A percentile compares a stretch with the other conserved stretches of the same genome.
Conservation (phyloP, 2,888 invertebrate species). For the Dioctria rufipes region DNA sequence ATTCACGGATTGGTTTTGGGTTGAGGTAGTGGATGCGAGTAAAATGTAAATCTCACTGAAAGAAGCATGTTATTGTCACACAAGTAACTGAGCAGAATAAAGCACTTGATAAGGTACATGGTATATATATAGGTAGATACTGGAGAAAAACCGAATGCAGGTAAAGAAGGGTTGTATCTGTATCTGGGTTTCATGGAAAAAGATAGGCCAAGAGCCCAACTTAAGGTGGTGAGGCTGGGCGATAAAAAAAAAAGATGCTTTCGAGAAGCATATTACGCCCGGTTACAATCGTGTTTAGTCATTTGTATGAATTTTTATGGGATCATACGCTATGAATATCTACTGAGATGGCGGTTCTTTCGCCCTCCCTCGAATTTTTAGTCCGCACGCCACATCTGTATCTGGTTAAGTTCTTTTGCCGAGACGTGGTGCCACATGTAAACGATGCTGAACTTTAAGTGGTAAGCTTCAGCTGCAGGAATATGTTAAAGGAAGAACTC, state of each 20-base stretch:
- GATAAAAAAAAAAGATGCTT: conserved; percentile 24
- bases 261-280: conserved; percentile 48
- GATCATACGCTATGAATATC: conserved; percentile 69
- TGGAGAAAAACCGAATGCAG: background rate
- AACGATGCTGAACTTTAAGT: conserved; percentile 23
- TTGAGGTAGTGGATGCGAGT: background rate
- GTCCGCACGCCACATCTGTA: background rate
- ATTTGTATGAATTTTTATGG: conserved; percentile 69
- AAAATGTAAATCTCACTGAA: conserved; percentile 41
- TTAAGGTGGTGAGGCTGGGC: background rate
- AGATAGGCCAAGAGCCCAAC: no score
- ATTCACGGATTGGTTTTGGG: conserved; percentile 18
- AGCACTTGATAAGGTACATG: conserved; percentile 5
- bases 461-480: conserved; percentile 13
- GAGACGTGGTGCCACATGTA: conserved; percentile 38
- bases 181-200: no score
- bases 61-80: conserved; percentile 36
- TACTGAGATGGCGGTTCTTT: conserved; percentile 61
- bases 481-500: conserved; percentile 19
- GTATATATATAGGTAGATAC: no score
- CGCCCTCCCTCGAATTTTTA: background rate
- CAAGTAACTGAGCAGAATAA: conserved; percentile 39
- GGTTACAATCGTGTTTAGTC: conserved; percentile 60
- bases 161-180: background rate
- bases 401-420: conserved; percentile 1